Evolutionary conservation across 2,797 vertebrate genomes (phyloP).

Genomic region (Peromyscus attwateri): DNA sequence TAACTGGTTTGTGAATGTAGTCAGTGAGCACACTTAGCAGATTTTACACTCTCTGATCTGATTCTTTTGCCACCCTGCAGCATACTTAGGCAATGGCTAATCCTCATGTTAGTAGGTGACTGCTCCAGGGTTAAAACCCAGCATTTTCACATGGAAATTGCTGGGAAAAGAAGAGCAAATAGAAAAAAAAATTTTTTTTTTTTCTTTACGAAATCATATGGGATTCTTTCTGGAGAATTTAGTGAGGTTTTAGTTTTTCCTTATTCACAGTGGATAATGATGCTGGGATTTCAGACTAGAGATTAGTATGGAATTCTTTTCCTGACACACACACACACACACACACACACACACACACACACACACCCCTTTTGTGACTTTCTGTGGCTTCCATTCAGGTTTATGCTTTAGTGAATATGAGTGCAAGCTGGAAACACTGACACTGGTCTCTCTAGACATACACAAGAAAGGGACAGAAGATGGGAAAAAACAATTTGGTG

Average conservation of each 20-base stretch:
- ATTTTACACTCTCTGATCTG: not conserved
- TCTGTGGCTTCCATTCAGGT: not conserved
- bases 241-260: not conserved
- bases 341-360: not conserved
- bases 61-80: not conserved
- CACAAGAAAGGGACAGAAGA: not conserved
- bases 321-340: not conserved
- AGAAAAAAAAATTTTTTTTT: not conserved
- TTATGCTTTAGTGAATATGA: not conserved
- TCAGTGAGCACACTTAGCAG: not conserved
- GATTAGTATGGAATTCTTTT: not conserved
- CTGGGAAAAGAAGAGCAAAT: not conserved
- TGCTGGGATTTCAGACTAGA: not conserved
- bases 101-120: not conserved
- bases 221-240: not conserved
- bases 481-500: not conserved
- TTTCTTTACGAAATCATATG: not conserved
- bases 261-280: not conserved
- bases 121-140: too few relatives aligned
- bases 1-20: not conserved
- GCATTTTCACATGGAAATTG: not conserved
- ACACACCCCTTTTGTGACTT: not conserved
- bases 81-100: not conserved
- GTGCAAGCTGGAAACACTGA: not conserved
- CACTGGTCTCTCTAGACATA: too few relatives aligned